Base-by-base conservation (phyloP, 2,888 invertebrate species). In the Leptinotarsa haldemani region DNA sequence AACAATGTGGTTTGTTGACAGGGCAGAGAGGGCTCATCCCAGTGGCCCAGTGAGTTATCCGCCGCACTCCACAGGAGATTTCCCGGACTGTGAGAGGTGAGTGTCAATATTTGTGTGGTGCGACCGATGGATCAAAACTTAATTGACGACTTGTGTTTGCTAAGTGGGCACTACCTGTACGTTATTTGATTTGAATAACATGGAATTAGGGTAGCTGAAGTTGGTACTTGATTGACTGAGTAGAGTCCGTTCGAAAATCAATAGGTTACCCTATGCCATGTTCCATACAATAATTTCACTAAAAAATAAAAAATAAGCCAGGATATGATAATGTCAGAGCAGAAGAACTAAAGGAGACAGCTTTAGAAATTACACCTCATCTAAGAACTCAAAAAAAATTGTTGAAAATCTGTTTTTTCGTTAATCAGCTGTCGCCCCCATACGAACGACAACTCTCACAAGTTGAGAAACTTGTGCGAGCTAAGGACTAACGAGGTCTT, bases 1-100 rank as follows among this genome's bases (percentile, higher is more conserved):
- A 81, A 80, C 79, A 77, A 74, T 79, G 78, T 73, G 80, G 80
- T 81, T 82, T 83, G 79, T 81, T 82, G 80, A 79, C 80, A 82
- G 80, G 79, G 73, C 73, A 73, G 63, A 78, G 67, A 66, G 67
- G 68, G 71, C 66, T 68, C 66, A 77, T 70, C 73, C 71, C 75
- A 78, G 77, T 71, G 74, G 80, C 75, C 79, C 80, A 78, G 78
- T 65, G 66, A 67, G 73, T 73, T 70, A 73, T 20, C 30, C 61
- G 30, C 30, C 61, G 61, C n/a, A n/a, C 40, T 40, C 61, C 25
- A 40, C 61, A 16, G 30, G 61, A 30, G 30, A 61, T 16, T 61
- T 30, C 5, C 5, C 30, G 4, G 16, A n/a, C 30, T 61, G 20
- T 2, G 30, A 61, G 30, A 61, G 61, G 61, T 61, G 61, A 61